Conservation (phyloP, 2,113 vertebrate genomes). For the Carassius carassius region DNA sequence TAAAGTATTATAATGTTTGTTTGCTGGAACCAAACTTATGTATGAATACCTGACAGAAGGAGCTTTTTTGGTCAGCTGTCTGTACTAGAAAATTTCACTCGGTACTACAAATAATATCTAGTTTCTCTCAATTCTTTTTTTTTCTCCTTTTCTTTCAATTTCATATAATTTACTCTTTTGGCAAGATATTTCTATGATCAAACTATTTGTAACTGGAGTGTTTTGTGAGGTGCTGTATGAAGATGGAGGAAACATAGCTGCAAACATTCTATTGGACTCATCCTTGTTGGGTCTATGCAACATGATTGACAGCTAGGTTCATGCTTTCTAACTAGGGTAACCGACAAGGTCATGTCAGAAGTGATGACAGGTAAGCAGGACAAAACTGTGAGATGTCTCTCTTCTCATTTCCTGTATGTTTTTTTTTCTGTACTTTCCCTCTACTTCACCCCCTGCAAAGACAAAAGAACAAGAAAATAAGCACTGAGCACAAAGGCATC, state of each 20-base stretch:
- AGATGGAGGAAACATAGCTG: neutral
- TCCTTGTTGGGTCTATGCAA: conserved; percentile 26
- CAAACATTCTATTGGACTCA: conserved; percentile 36
- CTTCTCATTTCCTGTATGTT: neutral
- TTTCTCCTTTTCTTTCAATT: neutral
- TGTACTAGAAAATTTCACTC: neutral
- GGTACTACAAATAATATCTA: neutral
- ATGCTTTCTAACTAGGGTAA: conserved; percentile 61
- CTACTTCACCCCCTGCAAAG: neutral
- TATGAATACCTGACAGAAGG: neutral
- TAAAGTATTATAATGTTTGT: neutral
- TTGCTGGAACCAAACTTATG: neutral
- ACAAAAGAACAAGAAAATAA: neutral
- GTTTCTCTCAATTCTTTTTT: neutral
- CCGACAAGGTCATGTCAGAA: conserved; percentile 69
- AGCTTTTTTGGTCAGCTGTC: neutral
- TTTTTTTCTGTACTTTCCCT: neutral
- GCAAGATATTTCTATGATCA: neutral
- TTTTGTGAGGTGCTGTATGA: neutral
- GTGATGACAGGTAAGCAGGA: conserved; percentile 60
- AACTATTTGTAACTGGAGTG: neutral
- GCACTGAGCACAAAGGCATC: too few species aligned
- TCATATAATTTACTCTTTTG: neutral
- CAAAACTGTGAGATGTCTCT: conserved; percentile 55
- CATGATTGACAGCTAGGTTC: conserved; percentile 67